Evolutionary conservation across 30 jellyfish, hydroid and myxozoan genomes (phyloP).

Genomic region (Pseudorhiza aurosa): DNA sequence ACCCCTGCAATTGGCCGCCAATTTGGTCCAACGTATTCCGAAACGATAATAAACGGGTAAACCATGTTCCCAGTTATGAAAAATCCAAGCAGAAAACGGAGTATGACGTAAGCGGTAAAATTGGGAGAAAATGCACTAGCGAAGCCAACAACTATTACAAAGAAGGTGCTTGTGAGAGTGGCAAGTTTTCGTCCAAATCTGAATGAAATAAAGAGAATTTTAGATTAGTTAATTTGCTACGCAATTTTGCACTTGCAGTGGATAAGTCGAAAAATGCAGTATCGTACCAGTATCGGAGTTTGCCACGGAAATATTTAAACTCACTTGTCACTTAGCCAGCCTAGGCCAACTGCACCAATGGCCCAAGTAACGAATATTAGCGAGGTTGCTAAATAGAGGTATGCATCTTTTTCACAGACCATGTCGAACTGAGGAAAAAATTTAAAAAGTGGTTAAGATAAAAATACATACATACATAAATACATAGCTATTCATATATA

Average conservation of each 20-base stretch:
- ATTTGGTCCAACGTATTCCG: slow-evolving; percentile 75
- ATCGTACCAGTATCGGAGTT: too few species aligned
- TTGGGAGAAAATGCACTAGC: slow-evolving; percentile 66
- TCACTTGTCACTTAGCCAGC: slow-evolving; percentile 36
- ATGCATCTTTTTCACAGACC: slow-evolving; percentile 16
- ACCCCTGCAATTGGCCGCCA: slow-evolving; percentile 71
- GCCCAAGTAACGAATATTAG: slow-evolving; percentile 39
- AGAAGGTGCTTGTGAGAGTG: slow-evolving; percentile 30
- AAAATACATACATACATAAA: too few species aligned
- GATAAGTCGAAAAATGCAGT: too few species aligned
- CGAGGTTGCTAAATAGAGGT: slow-evolving; percentile 25
- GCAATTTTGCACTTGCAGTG: too few species aligned
- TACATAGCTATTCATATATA: too few species aligned
- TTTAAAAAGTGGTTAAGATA: too few species aligned
- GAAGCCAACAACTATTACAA: slow-evolving; percentile 32
- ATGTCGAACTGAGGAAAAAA: slow-evolving; percentile 22
- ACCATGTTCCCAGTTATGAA: slow-evolving; percentile 62
- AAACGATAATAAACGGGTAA: slow-evolving; percentile 49
- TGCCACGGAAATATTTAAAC: too few species aligned
- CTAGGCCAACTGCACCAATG: slow-evolving; percentile 31
- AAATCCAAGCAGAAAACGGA: slow-evolving; percentile 65
- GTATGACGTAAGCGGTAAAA: slow-evolving; percentile 28
- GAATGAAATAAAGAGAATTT: too few species aligned
- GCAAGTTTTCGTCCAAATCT: slow-evolving; percentile 60
- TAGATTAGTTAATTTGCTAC: too few species aligned